Percentiles rank a stretch among this genome's conserved stretches.
Evolutionary conservation across 2,888 invertebrate genomes (phyloP).

Genomic region (Formica aserva): DNA sequence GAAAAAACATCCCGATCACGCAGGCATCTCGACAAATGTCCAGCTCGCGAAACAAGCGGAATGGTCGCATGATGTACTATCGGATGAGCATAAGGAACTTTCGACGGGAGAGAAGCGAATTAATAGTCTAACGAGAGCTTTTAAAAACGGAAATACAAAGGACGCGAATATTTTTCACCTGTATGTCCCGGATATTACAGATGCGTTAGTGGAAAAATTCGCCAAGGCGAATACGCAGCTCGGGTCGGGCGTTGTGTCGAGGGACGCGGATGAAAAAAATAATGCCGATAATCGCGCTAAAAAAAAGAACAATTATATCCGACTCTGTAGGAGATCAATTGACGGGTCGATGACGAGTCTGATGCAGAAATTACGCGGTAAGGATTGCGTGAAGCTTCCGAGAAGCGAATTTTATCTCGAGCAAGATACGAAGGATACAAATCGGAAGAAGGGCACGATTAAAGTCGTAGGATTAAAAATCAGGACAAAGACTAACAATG

Average conservation of each 20-base stretch:
- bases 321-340: neutral
- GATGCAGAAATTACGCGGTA: slow-evolving; percentile 27
- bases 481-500: neutral
- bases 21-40: neutral
- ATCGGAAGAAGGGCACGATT: neutral
- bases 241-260: slow-evolving; percentile 1
- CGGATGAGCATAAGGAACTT: neutral
- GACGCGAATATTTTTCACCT: neutral
- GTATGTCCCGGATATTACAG: neutral
- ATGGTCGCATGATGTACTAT: neutral
- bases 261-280: neutral
- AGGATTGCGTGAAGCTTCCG: slow-evolving; percentile 28
- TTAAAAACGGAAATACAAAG: neutral
- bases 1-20: neutral
- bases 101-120: neutral
- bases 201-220: neutral
- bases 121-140: neutral
- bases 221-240: neutral
- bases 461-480: neutral
- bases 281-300: neutral
- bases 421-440: neutral
- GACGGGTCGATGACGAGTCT: neutral
- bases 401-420: slow-evolving; percentile 17
- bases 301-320: slow-evolving; percentile 14
- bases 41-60: slow-evolving; percentile 5